Percentiles rank a stretch among this genome's conserved stretches.
phyloP scores from a whole-genome alignment of 2,888 invertebrate genomes.

The Drosophila nr. medialis region DNA sequence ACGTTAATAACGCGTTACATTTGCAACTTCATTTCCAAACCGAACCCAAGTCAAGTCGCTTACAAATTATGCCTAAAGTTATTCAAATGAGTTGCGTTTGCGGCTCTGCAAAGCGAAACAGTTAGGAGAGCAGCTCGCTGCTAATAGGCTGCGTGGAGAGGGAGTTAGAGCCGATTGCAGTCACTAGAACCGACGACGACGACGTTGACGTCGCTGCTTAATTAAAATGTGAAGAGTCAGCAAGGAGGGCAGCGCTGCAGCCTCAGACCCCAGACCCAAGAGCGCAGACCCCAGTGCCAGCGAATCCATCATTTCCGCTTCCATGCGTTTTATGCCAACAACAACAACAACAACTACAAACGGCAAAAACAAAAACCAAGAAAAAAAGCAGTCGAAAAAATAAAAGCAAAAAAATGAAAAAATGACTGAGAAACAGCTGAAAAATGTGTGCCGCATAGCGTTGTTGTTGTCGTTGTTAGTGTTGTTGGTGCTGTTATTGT shows the following conservation, averaged over 20 bases:
- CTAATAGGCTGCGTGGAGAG: background rate
- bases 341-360: constrained; percentile 1
- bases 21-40: constrained; percentile 73
- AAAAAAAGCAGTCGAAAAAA: constrained; percentile 23
- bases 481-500: constrained; percentile 27
- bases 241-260: constrained; percentile 32
- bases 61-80: constrained; percentile 78
- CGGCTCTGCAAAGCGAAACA: constrained; percentile 48
- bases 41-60: constrained; percentile 54
- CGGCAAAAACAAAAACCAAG: constrained; percentile 26
- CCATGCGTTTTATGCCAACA: constrained; percentile 80
- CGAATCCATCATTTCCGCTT: constrained; percentile 85
- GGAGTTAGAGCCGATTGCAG: constrained; percentile 56
- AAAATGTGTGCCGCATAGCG: constrained; percentile 59
- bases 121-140: constrained; percentile 40
- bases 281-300: constrained; percentile 56
- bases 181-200: constrained; percentile 67
- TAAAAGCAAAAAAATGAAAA: constrained; percentile 12
- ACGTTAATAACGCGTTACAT: constrained; percentile 82
- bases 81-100: constrained; percentile 78
- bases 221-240: constrained; percentile 80
- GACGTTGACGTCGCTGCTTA: constrained; percentile 66
- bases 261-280: constrained; percentile 24
- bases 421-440: constrained; percentile 72
- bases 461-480: constrained; percentile 35